These are phyloP conservation scores for Sebastes alutus DNA, from an alignment of 2,797 vertebrate genomes.

Conservation along the genomic window DNA sequence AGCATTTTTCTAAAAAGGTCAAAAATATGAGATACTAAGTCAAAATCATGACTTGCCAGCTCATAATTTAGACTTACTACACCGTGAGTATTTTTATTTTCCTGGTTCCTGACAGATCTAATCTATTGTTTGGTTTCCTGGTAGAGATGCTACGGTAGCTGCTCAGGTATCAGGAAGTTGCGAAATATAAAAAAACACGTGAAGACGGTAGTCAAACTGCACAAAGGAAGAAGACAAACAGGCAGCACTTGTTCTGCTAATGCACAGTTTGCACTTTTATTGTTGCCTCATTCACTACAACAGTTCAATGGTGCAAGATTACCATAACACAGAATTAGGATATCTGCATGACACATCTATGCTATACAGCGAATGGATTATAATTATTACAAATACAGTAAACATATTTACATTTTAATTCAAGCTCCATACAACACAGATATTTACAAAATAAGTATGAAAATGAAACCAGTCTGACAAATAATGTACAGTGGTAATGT, in stretches of 20 bases:
- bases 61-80: neutral
- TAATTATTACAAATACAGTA: constrained; percentile 99
- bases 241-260: constrained; percentile 72
- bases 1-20: neutral
- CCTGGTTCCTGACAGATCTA: neutral
- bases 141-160: neutral
- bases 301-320: constrained; percentile 96
- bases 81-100: neutral
- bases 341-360: constrained; percentile 98
- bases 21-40: neutral
- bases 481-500: constrained; percentile 93
- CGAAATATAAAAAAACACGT: neutral
- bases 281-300: constrained; percentile 96
- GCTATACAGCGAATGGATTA: constrained; percentile 99
- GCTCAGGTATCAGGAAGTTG: neutral
- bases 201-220: neutral
- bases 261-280: constrained; percentile 97
- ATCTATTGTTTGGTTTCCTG: neutral
- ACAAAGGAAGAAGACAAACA: constrained; percentile 52
- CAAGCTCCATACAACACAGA: constrained; percentile 95
- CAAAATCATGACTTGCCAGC: neutral
- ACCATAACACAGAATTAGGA: constrained; percentile 97
- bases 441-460: constrained; percentile 99
- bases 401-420: constrained; percentile 99
- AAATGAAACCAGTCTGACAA: constrained; percentile 92